Conservation (phyloP, 2,888 invertebrate genomes). For the Microdon myrmicae region DNA sequence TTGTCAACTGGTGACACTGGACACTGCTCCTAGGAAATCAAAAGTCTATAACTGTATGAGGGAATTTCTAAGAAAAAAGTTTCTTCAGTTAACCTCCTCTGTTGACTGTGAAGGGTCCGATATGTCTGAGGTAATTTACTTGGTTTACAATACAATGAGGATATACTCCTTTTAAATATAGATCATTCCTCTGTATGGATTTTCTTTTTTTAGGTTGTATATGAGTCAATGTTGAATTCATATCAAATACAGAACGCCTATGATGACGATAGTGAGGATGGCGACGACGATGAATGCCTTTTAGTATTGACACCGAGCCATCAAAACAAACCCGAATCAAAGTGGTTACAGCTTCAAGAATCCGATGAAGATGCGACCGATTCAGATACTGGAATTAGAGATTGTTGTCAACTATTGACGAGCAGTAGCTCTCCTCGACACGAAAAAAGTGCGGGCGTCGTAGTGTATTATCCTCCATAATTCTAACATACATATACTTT, state of each 20-base stretch:
- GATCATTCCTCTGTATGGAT: conserved; percentile 12
- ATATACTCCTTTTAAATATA: conserved; percentile 6
- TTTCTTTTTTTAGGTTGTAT: conserved; percentile 30
- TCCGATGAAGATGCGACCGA: conserved; percentile 59
- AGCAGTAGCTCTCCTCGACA: conserved; percentile 17
- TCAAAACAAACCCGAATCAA: conserved; percentile 19
- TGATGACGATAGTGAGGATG: conserved; percentile 8
- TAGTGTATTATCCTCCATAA: too few species aligned
- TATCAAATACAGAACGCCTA: conserved; percentile 33
- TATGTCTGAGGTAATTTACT: conserved; percentile 29
- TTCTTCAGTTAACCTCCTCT: conserved; percentile 56
- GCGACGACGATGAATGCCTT: conserved; percentile 39
- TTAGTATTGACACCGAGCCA: conserved; percentile 30
- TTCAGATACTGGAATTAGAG: conserved; percentile 60
- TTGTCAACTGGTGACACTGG: conserved; percentile 37
- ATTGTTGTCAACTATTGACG: conserved; percentile 60
- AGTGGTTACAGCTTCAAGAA: conserved; percentile 43
- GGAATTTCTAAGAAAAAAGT: conserved; percentile 62
- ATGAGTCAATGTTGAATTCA: conserved; percentile 35
- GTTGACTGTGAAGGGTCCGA: conserved; percentile 32
- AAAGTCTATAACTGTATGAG: conserved; percentile 65
- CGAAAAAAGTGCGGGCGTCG: conserved; percentile 14
- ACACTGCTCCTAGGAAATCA: conserved; percentile 55
- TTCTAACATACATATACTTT: too few species aligned
- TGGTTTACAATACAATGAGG: too few species aligned